Evolutionary conservation across 2,888 invertebrate species (phyloP), one percentile per base, ranked within the genome.

Genomic region (Nemoura dubitans): DNA sequence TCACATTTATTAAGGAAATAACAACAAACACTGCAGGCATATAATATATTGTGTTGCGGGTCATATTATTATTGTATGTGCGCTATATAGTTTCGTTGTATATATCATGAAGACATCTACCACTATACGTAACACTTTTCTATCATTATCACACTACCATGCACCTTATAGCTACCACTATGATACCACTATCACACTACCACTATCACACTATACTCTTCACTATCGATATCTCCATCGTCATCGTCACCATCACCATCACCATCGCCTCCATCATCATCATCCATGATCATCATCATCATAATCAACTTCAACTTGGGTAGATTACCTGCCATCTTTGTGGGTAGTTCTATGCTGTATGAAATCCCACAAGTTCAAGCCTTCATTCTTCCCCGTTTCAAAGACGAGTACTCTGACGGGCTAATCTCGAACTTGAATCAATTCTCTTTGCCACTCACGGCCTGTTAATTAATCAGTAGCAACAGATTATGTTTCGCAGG

Each of bases 381-480:
- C 59, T 59, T 59, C 59, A 59, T 59, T 10, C 59, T 59, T 3
- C 21, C 36, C 36, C 16, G 21, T 59, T 59, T 59, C 59, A 59
- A 59, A 59, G 59, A 59, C 59, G 16, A 14, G 6, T 59, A 59
- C 14, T 1, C 59, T 21, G 16, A 21, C 59, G 59, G 21, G 59
- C 10, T 59, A 59, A 59, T 27, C 81, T 84, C 83, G 76, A 83
- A 76, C 83, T 26, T 83, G 76, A 78, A 83, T 78, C 86, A 84
- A 87, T 86, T 87, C 87, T 84, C 87, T 87, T 87, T 87, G 86
- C 87, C 80, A 16, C 43, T 77, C 86, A 43, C 29, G 86, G 36
- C 85, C 82, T 42, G 78, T 86, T 87, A 87, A 87, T 86, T 87
- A 87, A 87, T 87, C 86, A 86, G 86, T 86, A 85, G 81, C 59